Evolutionary conservation across 2,113 vertebrate species (phyloP), one percentile per base, ranked within the genome.

Genomic region (Lagopus leucura): DNA sequence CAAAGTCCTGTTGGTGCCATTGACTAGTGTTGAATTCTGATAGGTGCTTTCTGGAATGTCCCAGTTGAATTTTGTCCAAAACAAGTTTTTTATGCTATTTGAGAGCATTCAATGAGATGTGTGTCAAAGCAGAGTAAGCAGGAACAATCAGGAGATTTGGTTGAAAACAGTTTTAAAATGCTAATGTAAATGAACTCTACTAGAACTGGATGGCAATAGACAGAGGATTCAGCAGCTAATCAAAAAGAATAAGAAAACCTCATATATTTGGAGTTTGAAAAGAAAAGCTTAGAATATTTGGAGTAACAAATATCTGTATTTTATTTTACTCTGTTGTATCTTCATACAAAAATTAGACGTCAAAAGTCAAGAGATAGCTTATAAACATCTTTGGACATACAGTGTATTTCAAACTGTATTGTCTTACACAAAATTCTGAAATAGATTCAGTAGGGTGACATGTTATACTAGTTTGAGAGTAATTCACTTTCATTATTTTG

Each of bases 151-250:
- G 19, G 36, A 74, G 73, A 87, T 74, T 47, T 66, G 9, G 2
- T 52, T 82, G 42, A 70, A 94, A 87, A 70, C 6, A 38, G 4
- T 25, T 77, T 70, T 43, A 66, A 93, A 91, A 74, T 78, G 36
- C 17, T 84, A 66, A 47, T 57, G 40, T 73, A 28, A 28, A 65
- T 77, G 1, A 52, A 27, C 8, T 52, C 50, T 52, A 52, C 50
- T 27, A 70, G n/a, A 86, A 48, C 4, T 54, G 24, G 69, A 43
- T 63, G 54, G 24, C 24, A 81, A 24, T 17, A 72, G 4, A 13
- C 11, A 70, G n/a, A 54, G 20, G 25, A 83, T 42, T 42, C 10
- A 20, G 18, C 8, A 72, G 6, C 10, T 38, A 85, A 50, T 72
- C 43, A 8, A 42, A 38, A 52, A 52, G 25, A 79, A 10, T 2